Conservation (phyloP, 1,140 invertebrate species). For the Caenorhabditis remanei region DNA sequence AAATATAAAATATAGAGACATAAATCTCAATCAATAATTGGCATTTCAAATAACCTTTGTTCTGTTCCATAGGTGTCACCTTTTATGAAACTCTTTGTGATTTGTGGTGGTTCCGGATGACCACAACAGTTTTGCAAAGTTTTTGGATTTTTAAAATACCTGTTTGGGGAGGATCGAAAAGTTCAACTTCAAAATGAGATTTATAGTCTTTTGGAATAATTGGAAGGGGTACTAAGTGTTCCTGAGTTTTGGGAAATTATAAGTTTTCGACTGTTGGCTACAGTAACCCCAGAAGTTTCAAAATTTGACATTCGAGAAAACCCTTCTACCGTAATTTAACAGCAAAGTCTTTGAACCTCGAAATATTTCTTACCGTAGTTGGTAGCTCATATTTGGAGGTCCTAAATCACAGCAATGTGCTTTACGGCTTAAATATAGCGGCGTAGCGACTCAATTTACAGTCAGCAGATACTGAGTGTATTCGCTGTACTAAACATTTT, state of each 20-base stretch:
- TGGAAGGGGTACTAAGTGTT: background rate
- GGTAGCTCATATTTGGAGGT: too few species aligned
- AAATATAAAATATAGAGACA: background rate
- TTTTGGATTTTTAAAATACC: background rate
- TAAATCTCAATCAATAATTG: background rate
- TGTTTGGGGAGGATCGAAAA: background rate
- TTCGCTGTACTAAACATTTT: too few species aligned
- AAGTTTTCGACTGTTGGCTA: too few species aligned
- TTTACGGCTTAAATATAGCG: too few species aligned
- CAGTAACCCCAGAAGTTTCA: too few species aligned
- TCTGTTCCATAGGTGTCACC: background rate
- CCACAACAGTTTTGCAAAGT: slow-evolving; percentile 43
- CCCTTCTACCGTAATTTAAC: too few species aligned
- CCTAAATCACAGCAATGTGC: too few species aligned
- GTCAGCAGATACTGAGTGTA: too few species aligned
- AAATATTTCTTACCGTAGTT: too few species aligned
- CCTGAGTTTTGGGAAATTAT: background rate
- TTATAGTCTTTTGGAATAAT: background rate
- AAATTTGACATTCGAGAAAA: too few species aligned
- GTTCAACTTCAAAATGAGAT: background rate
- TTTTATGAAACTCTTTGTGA: slow-evolving; percentile 29
- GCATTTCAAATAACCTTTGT: slow-evolving; percentile 17
- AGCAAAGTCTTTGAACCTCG: too few species aligned
- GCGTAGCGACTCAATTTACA: too few species aligned
- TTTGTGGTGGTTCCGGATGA: slow-evolving; percentile 41